Percentiles rank a stretch among this genome's conserved stretches.
phyloP scores from a whole-genome alignment of 2,113 vertebrate species.

The Burhinus bistriatus region DNA sequence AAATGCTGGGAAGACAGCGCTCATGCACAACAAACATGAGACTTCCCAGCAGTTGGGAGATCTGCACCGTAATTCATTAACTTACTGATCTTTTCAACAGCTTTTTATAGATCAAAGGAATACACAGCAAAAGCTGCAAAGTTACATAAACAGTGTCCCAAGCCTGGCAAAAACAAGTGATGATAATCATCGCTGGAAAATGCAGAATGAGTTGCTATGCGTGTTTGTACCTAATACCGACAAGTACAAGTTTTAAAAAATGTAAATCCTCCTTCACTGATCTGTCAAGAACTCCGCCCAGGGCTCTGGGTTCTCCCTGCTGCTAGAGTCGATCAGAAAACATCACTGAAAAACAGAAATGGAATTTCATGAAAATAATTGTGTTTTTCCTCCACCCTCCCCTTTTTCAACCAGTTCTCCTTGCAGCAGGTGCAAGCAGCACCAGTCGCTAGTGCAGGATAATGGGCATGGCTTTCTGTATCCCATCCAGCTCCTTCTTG shows the following conservation, averaged over 20 bases:
- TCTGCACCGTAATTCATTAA: not conserved
- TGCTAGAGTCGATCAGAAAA: slow-evolving; percentile 24
- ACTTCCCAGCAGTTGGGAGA: not conserved
- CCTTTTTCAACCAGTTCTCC: not conserved
- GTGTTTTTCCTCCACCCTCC: not conserved
- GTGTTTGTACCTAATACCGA: not conserved
- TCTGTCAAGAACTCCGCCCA: slow-evolving; percentile 26
- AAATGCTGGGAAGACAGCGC: accelerated
- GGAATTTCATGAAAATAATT: not conserved
- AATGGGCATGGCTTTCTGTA: not conserved
- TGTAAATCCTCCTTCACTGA: slow-evolving; percentile 34
- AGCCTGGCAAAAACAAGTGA: not conserved
- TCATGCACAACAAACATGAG: accelerated
- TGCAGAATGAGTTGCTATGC: not conserved
- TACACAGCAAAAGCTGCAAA: not conserved
- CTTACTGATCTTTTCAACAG: not conserved
- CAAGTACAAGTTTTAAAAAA: not conserved
- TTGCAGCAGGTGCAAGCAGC: not conserved
- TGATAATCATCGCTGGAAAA: not conserved
- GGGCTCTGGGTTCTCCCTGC: slow-evolving; percentile 41
- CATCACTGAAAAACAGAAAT: slow-evolving; percentile 37
- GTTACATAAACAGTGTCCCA: not conserved
- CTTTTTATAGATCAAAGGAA: not conserved
- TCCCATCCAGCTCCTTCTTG: not conserved
- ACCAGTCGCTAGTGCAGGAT: not conserved